Conservation (phyloP, 2,113 vertebrate genomes). For the Tringa solitaria region DNA sequence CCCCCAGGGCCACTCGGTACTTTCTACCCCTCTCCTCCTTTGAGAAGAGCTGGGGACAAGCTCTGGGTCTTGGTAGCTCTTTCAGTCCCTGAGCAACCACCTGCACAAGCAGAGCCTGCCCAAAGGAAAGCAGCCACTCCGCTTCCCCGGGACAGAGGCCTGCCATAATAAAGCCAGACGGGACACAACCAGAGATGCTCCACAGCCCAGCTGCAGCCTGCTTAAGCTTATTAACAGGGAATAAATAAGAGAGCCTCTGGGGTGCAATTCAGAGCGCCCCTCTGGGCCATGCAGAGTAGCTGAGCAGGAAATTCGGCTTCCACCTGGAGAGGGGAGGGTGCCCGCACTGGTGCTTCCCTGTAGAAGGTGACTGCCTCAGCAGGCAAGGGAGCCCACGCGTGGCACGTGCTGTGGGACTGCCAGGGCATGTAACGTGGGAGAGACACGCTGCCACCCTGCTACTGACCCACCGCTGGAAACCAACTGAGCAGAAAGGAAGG, state of each 20-base stretch:
- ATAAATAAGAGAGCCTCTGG: rapidly evolving
- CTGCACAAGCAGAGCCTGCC: background rate
- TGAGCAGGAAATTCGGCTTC: background rate
- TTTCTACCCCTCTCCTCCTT: background rate
- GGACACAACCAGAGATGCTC: background rate
- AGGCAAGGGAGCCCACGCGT: rapidly evolving
- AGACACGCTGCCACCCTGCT: rapidly evolving
- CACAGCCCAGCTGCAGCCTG: background rate
- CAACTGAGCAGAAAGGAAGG: rapidly evolving
- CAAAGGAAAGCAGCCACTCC: background rate
- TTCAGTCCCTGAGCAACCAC: background rate
- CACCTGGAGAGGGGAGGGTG: background rate
- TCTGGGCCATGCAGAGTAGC: rapidly evolving
- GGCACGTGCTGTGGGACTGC: rapidly evolving
- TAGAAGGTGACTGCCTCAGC: rapidly evolving
- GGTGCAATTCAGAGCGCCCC: background rate
- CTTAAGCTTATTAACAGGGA: rapidly evolving
- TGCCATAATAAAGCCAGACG: too few species aligned
- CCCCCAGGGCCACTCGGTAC: too few species aligned
- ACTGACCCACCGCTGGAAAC: rapidly evolving
- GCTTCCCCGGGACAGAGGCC: background rate
- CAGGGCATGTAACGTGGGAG: rapidly evolving
- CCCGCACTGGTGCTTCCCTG: rapidly evolving
- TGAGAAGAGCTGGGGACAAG: background rate
- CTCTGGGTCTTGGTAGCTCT: background rate